Evolutionary conservation across 2,113 vertebrate species (phyloP), one percentile per base, ranked within the genome.

Genomic region (Mirza zaza): DNA sequence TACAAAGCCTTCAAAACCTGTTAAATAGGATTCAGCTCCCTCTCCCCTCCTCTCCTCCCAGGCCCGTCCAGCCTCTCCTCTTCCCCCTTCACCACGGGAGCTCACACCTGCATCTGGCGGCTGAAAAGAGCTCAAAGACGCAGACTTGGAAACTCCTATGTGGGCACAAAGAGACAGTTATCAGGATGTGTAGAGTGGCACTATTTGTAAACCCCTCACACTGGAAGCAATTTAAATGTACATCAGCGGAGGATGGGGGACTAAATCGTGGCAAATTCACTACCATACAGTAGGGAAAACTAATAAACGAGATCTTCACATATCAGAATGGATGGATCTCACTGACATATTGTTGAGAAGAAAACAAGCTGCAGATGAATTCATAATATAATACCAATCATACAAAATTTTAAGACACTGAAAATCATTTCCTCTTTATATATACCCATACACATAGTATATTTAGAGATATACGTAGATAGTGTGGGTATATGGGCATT

Each of bases 1-100:
- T 95, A 92, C 90, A 89, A 93, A 97, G 94, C 92, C 95, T 68
- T 95, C 55, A 63, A 87, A 96, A 87, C 59, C 90, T 91, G 83
- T 93, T 88, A 93, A 91, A 61, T 94, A 57, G 82, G 71, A 91
- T 50, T 91, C 36, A 8, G 67, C 55, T 73, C 27, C 39, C 15
- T 12, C 10, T 7, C 23, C 27, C 59, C 45, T 48, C 34, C n/a
- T 32, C 75, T 8, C 67, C 17, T 3, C 48, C 23, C 48, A 17
- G 57, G 13, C 10, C 12, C 34, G n/a, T 3, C 73, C 36, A 21
- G 42, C 15, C 67, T 65, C 39, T 27, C n/a, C 23, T 50, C 27
- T 15, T 29, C 42, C 42, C 42, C 18, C 27, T 3, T 34, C 20
- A 34, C 32, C 3, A 23, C 48, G 14, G 57, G 77, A 12, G 59